phyloP scores from a whole-genome alignment of 2,113 vertebrate genomes.

The Phalacrocorax carbo region DNA sequence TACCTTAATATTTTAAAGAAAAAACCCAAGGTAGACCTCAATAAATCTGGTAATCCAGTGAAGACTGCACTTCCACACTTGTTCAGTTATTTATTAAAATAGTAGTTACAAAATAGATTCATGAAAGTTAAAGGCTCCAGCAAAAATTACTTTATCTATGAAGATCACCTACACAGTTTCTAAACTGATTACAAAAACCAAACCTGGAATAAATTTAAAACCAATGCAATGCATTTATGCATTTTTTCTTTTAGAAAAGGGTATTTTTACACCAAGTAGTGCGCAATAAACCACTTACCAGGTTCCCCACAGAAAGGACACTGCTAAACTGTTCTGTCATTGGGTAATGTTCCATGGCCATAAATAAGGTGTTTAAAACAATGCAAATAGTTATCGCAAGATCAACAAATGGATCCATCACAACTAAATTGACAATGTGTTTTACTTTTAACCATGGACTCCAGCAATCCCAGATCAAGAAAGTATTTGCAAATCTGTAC shows the following conservation, averaged over 20 bases:
- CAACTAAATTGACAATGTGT: slow-evolving; percentile 80
- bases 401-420: slow-evolving; percentile 96
- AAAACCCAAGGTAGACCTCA: neutral
- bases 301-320: slow-evolving; percentile 86
- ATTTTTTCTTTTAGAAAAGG: neutral
- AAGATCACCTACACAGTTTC: neutral
- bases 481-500: slow-evolving; percentile 88
- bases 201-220: neutral
- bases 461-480: slow-evolving; percentile 95
- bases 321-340: slow-evolving; percentile 72
- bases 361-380: slow-evolving; percentile 94
- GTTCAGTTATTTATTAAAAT: neutral
- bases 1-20: neutral
- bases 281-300: slow-evolving; percentile 78
- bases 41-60: neutral
- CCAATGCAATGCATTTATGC: neutral
- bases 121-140: neutral
- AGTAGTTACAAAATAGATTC: neutral
- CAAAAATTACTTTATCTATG: neutral
- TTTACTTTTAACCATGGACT: slow-evolving; percentile 91
- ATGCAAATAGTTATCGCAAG: slow-evolving; percentile 95
- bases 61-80: neutral
- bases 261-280: neutral
- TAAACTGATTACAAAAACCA: neutral
- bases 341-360: slow-evolving; percentile 96